Evolutionary conservation across 2,888 invertebrate species (phyloP), one percentile per base, ranked within the genome.

Genomic region (Allygus modestus): DNA sequence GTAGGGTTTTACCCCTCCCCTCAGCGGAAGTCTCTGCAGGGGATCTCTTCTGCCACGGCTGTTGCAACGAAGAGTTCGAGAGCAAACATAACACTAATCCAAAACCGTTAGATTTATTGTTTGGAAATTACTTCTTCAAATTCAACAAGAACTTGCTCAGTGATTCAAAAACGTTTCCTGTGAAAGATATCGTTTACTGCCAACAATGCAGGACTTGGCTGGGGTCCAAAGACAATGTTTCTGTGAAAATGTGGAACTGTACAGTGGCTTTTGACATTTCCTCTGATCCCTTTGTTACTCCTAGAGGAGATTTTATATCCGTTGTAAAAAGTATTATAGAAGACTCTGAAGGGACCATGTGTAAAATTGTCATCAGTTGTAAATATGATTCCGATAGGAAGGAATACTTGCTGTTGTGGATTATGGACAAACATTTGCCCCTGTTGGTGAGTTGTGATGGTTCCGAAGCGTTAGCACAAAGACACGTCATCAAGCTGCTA

Each of bases 1-100:
- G 92, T 73, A 91, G 94, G 86, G 91, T 94, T 88, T 89, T 94
- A 85, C 94, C 94, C 84, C 89, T 94, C 82, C 94, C 94, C 0
- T 92, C 93, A 0, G 91, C 92, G 20, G 92, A 92, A 89, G 90
- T 92, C 84, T 93, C 94, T 88, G 92, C 92, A 89, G 91, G 92
- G 0, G 94, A 94, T 86, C 94, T 94, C 93, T 95, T 94, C 89
- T 95, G 94, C 88, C 94, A 94, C 86, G 91, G 91, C 0, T 89
- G 89, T 69, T 91, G 91, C 69, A 90, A 91, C 31, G 89, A 89
- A 0, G 88, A 89, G 69, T 83, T 86, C 0, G 85, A 79, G 43
- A 71, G 43, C 12, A 79, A 82, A 54, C 46, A 61, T 17, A 81
- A 82, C 65, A 75, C 69, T 43, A 37, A 81, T 33, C 85, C 87